Evolutionary conservation across 2,888 invertebrate species (phyloP).

Genomic region (Marronus borbonicus): DNA sequence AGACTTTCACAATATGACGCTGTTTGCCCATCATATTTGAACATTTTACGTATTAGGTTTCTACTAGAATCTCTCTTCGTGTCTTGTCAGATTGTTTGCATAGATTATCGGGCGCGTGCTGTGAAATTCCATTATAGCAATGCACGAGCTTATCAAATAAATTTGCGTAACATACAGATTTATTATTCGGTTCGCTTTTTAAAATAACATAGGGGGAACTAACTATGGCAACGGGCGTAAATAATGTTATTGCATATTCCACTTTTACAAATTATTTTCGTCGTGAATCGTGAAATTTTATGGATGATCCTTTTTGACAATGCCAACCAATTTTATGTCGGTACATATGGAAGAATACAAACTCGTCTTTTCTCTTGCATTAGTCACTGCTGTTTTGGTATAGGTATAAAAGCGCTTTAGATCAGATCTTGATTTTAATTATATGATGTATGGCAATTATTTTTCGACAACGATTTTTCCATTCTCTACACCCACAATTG

Average conservation of each 20-base stretch:
- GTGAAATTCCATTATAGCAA: neutral
- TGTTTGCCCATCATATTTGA: constrained; percentile 23
- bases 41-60: constrained; percentile 30
- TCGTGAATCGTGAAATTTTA: constrained; percentile 28
- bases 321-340: neutral
- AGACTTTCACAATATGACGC: constrained; percentile 19
- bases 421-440: too few species aligned
- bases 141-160: neutral
- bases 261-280: constrained; percentile 16
- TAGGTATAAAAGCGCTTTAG: too few species aligned
- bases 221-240: neutral
- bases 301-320: neutral
- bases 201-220: neutral
- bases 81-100: neutral
- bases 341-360: neutral
- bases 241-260: neutral
- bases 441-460: too few species aligned
- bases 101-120: neutral
- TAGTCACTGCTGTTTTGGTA: too few species aligned
- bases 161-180: neutral
- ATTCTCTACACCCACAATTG: too few species aligned
- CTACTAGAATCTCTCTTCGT: constrained; percentile 16
- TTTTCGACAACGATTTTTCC: too few species aligned
- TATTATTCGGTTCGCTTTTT: neutral
- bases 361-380: too few species aligned